phyloP scores from a whole-genome alignment of 2,113 vertebrate species.

The Prietella phreatophila region DNA sequence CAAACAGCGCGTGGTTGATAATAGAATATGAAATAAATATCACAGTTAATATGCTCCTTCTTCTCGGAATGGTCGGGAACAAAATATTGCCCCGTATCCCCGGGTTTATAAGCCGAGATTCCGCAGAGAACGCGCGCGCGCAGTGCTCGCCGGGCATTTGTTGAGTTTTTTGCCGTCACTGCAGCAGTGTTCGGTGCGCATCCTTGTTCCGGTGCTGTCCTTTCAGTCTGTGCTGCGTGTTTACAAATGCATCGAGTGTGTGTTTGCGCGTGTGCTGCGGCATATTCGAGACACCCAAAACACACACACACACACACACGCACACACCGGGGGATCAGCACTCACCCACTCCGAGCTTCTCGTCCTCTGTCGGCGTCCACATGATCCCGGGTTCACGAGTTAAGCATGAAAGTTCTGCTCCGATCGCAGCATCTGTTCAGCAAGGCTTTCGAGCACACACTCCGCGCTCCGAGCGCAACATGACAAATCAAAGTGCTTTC shows the following conservation, averaged over 20 bases:
- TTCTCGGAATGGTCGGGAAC: neutral
- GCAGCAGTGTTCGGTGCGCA: constrained; percentile 13
- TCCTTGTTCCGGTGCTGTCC: neutral
- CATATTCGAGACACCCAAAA: neutral
- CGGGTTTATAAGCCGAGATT: neutral
- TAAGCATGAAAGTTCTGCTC: constrained; percentile 42
- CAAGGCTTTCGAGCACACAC: neutral
- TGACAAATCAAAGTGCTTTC: neutral
- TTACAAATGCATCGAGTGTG: neutral
- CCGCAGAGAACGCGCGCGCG: neutral
- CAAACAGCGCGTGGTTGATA: neutral
- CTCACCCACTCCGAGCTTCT: constrained; percentile 77
- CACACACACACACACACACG: neutral
- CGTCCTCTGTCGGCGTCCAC: constrained; percentile 77
- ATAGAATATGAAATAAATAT: neutral
- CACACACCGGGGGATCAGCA: constrained; percentile 22
- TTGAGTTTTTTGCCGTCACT: constrained; percentile 1
- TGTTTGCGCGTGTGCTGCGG: neutral
- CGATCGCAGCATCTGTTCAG: constrained; percentile 2
- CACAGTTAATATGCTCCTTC: neutral
- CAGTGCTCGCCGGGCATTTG: neutral
- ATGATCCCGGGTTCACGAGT: constrained; percentile 61
- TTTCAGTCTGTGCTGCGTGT: neutral
- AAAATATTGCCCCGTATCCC: neutral
- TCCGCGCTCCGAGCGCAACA: neutral